phyloP scores from a whole-genome alignment of 1,140 invertebrate species.

The Aphelenchoides besseyi region DNA sequence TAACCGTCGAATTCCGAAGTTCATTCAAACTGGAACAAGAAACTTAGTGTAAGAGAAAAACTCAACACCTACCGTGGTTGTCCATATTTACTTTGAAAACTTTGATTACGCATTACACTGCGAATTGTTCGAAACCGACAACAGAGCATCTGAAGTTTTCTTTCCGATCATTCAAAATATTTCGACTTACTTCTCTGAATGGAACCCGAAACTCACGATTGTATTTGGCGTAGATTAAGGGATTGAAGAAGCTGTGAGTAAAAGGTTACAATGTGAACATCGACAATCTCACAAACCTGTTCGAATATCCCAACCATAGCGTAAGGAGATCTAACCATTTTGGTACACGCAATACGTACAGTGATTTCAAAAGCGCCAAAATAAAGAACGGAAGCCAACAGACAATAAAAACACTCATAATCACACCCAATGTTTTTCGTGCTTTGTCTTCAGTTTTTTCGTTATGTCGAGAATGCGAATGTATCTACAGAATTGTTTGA shows the following conservation, averaged over 20 bases:
- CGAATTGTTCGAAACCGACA: conserved; percentile 65
- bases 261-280: no score
- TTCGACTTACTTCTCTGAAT: no score
- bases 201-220: conserved; percentile 67
- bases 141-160: conserved; percentile 67
- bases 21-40: conserved; percentile 14
- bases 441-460: conserved; percentile 56
- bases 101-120: conserved; percentile 64
- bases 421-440: conserved; percentile 84
- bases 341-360: conserved; percentile 54
- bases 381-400: conserved; percentile 96
- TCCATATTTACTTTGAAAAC: conserved; percentile 65
- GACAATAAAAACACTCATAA: conserved; percentile 89
- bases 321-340: conserved; percentile 63
- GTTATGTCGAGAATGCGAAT: conserved; percentile 30
- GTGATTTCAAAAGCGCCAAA: conserved; percentile 56
- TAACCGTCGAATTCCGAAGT: conserved; percentile 4
- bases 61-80: conserved; percentile 43
- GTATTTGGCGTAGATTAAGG: conserved; percentile 67
- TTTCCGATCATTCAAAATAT: no score
- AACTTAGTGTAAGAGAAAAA: conserved; percentile 14
- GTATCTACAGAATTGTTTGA: conserved; percentile 39
- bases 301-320: conserved; percentile 66
- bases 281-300: conserved; percentile 59
- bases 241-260: conserved; percentile 65